Base-by-base conservation (phyloP, 2,888 invertebrate genomes). In the Blastobasis lacticolella region DNA sequence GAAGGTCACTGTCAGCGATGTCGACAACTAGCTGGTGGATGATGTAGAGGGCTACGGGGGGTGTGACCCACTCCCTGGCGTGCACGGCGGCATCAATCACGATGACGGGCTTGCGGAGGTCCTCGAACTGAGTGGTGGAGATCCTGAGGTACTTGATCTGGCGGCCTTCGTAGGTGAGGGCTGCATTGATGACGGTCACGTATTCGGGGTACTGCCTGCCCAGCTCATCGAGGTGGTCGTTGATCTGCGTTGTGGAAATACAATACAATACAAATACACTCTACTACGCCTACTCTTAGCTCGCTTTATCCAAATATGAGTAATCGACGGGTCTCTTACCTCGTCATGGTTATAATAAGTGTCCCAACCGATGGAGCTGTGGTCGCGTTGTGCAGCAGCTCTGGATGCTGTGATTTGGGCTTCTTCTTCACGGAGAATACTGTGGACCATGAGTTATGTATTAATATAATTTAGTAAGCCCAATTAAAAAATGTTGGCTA, bases 11-110 rank as follows among this genome's bases (percentile, higher is more conserved):
- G 61, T 90, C 90, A 4, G 66, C 76, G 37, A 84, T 68, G 61
- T 92, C 90, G 44, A 89, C 90, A 0, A 92, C 88, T 47, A 94
- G 73, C 73, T 93, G 91, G 57, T 91, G 81, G 55, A 94, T 92
- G 58, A 92, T 84, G 69, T 92, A 93, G 1, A 93, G 71, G 4
- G 92, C 92, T 0, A 92, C 90, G 5, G 92, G 90, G 1, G 93
- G 89, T 0, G 94, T 91, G 51, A 93, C 91, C 94, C 94, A 94
- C 75, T 94, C 94, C 49, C 94, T 89, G 6, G 91, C 92, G 64
- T 92, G 92, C 45, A 91, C 90, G 38, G 90, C 91, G 38, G 89
- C 90, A 58, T 92, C 92, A 38, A 92, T 82, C 38, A 92, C 71
- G 55, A 92, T 88, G 2, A 89, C 87, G 0, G 91, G 92, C 53